These are phyloP conservation scores for Rotaria socialis DNA, from an alignment of 2,888 invertebrate genomes.

Conservation along the genomic window DNA sequence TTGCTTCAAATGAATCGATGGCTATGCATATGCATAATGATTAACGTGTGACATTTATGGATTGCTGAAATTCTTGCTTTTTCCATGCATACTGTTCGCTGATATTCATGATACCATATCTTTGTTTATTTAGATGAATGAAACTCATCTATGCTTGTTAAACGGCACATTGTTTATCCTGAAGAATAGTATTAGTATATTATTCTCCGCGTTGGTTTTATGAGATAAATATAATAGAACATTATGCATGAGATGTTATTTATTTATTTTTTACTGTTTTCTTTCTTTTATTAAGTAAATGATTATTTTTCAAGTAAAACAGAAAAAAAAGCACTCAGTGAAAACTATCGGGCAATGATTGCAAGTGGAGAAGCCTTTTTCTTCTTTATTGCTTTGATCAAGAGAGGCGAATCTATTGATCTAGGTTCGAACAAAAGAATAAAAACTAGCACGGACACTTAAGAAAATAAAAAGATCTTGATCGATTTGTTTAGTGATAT, in stretches of 20 bases:
- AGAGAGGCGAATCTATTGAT: too few relatives aligned
- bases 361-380: too few relatives aligned
- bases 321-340: too few relatives aligned
- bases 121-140: background rate
- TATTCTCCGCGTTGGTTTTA: background rate
- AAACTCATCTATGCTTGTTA: background rate
- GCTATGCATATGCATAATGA: too few relatives aligned
- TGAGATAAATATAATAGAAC: background rate
- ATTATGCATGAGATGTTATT: background rate
- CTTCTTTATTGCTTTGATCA: background rate
- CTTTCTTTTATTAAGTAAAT: too few relatives aligned
- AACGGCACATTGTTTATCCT: background rate
- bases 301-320: background rate
- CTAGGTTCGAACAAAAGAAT: too few relatives aligned
- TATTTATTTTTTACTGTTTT: background rate
- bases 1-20: too few relatives aligned
- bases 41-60: too few relatives aligned
- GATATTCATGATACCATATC: background rate
- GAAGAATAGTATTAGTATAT: background rate
- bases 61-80: too few relatives aligned
- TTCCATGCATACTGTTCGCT: background rate
- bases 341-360: too few relatives aligned
- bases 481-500: background rate
- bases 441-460: too few relatives aligned
- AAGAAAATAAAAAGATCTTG: background rate